Conservation (phyloP, 2,113 vertebrate species). For the Falcunculus frontatus region DNA sequence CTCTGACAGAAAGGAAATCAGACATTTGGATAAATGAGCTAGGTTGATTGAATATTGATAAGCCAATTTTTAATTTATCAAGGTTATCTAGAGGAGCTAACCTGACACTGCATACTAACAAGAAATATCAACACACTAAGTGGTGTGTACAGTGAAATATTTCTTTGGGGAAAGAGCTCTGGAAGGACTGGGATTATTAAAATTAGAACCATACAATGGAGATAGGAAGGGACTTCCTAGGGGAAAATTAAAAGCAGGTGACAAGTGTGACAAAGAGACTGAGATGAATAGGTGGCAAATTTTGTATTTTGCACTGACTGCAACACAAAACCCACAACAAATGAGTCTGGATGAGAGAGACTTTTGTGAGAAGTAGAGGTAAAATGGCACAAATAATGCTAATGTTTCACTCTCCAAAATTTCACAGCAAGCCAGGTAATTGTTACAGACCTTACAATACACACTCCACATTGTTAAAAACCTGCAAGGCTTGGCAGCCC, state of each 20-base stretch:
- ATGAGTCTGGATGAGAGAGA: background rate
- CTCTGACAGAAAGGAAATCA: conserved; percentile 24
- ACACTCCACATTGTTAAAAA: background rate
- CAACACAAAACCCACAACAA: background rate
- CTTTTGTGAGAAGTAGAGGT: background rate
- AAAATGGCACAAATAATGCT: background rate
- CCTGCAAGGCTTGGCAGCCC: background rate
- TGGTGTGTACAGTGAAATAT: background rate
- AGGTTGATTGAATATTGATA: conserved; percentile 62
- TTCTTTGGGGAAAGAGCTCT: background rate
- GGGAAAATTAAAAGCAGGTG: background rate
- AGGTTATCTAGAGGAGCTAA: conserved; percentile 42
- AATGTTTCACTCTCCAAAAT: background rate
- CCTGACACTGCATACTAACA: background rate
- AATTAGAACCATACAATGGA: background rate
- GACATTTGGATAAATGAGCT: conserved; percentile 26
- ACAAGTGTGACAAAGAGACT: background rate
- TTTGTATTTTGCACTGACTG: background rate
- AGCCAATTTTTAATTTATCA: conserved; percentile 64
- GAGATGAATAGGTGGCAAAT: background rate
- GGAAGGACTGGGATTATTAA: background rate
- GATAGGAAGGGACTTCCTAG: background rate
- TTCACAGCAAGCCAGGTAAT: background rate
- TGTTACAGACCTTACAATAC: background rate
- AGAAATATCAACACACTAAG: conserved; percentile 3